phyloP scores from a whole-genome alignment of 1,140 invertebrate species.

The Drosophila kikkawai region DNA sequence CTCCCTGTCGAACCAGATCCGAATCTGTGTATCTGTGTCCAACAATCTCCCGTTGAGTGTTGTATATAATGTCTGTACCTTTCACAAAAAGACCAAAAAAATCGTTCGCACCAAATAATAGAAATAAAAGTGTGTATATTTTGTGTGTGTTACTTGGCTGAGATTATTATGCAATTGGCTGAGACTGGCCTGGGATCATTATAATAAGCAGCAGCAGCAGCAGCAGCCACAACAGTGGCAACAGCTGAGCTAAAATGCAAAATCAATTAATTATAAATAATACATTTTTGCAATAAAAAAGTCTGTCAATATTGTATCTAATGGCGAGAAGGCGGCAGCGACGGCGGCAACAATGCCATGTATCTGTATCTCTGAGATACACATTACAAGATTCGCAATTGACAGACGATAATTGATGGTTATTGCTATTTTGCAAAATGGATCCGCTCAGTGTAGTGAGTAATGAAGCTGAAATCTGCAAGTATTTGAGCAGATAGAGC shows the following conservation, averaged over 20 bases:
- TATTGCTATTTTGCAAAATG: conserved; percentile 57
- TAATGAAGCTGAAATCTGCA: conserved; percentile 56
- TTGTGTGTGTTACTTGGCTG: background rate
- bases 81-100: conserved; percentile 29
- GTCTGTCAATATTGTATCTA: conserved; percentile 45
- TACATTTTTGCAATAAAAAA: conserved; percentile 44
- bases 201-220: conserved; percentile 31
- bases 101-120: conserved; percentile 18
- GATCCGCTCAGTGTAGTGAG: conserved; percentile 38
- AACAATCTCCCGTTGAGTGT: conserved; percentile 41
- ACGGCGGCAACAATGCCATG: conserved; percentile 29
- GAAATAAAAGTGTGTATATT: conserved; percentile 19
- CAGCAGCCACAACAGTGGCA: background rate
- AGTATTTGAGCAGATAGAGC: conserved; percentile 37
- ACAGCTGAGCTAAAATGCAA: conserved; percentile 7
- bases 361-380: conserved; percentile 55
- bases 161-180: conserved; percentile 34
- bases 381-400: conserved; percentile 66
- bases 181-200: conserved; percentile 22
- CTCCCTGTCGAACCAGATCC: conserved; percentile 44
- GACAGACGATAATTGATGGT: conserved; percentile 72
- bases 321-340: conserved; percentile 25
- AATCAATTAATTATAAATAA: conserved; percentile 56
- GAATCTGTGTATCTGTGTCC: conserved; percentile 23
- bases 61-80: conserved; percentile 30